Conservation (phyloP, 2,888 invertebrate species). For the Agonum fuliginosum region DNA sequence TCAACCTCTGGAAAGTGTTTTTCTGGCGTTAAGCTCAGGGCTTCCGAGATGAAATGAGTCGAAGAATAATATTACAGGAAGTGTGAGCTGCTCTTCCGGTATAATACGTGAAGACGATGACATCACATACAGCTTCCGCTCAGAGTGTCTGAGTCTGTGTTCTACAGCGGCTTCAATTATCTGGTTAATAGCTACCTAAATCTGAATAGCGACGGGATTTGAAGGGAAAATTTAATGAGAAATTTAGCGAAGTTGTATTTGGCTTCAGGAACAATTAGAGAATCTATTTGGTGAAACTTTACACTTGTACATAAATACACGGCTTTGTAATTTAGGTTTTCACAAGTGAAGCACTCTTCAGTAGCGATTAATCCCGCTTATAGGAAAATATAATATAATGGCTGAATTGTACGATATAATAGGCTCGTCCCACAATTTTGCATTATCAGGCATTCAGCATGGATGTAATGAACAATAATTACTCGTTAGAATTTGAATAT, state of each 20-base stretch:
- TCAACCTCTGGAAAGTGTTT: no score
- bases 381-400: no score
- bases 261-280: slow-evolving; percentile 27
- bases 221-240: slow-evolving; percentile 53
- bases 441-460: no score
- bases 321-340: background rate
- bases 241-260: slow-evolving; percentile 46
- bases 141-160: background rate
- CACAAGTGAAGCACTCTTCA: no score
- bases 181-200: slow-evolving; percentile 53
- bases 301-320: slow-evolving; percentile 6
- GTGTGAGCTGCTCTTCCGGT: slow-evolving; percentile 1
- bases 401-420: no score
- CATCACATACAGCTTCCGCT: slow-evolving; percentile 32
- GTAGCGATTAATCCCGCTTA: no score
- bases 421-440: no score
- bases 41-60: slow-evolving; percentile 20
- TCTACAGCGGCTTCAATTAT: slow-evolving; percentile 50
- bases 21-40: background rate
- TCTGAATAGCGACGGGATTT: slow-evolving; percentile 49
- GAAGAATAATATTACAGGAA: slow-evolving; percentile 43
- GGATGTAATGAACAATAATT: no score
- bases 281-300: slow-evolving; percentile 24
- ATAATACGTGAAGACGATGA: slow-evolving; percentile 46
- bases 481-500: no score